Percentiles rank a stretch among this genome's conserved stretches.
Evolutionary conservation across 2,113 vertebrate genomes (phyloP).

Genomic region (Synchiropus splendidus): DNA sequence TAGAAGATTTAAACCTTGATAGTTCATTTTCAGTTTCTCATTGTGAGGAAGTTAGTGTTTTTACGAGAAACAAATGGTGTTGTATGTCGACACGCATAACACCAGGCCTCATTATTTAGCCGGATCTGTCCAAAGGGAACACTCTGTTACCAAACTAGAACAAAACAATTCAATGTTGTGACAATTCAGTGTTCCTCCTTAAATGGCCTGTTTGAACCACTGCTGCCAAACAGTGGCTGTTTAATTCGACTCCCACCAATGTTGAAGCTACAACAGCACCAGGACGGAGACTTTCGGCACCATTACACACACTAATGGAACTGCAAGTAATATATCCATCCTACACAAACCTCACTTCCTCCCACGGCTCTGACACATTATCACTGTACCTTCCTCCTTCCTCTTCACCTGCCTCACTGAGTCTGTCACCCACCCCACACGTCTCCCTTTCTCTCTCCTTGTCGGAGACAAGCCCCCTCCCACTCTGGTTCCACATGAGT

Average conservation of each 20-base stretch:
- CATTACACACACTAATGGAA: slow-evolving; percentile 59
- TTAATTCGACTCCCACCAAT: slow-evolving; percentile 44
- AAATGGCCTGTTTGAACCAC: slow-evolving; percentile 1
- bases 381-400: slow-evolving; percentile 5
- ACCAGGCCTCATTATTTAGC: neutral
- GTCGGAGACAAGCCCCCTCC: slow-evolving; percentile 34
- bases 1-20: too few relatives aligned
- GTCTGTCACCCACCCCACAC: slow-evolving; percentile 7
- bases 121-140: slow-evolving; percentile 3
- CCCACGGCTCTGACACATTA: neutral
- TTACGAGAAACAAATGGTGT: slow-evolving; percentile 12
- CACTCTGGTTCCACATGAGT: slow-evolving; percentile 30
- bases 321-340: slow-evolving; percentile 45
- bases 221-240: slow-evolving; percentile 27
- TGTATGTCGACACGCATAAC: too few relatives aligned
- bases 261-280: slow-evolving; percentile 35
- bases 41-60: too few relatives aligned
- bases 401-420: slow-evolving; percentile 19
- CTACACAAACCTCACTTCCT: slow-evolving; percentile 17
- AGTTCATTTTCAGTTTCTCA: too few relatives aligned
- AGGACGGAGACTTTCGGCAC: slow-evolving; percentile 48
- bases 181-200: too few relatives aligned
- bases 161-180: slow-evolving; percentile 7
- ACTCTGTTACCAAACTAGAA: slow-evolving; percentile 13
- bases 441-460: slow-evolving; percentile 11